A percentile compares a stretch with the other conserved stretches of the same genome.
phyloP scores from a whole-genome alignment of 2,888 invertebrate species.

The Antitype chi region DNA sequence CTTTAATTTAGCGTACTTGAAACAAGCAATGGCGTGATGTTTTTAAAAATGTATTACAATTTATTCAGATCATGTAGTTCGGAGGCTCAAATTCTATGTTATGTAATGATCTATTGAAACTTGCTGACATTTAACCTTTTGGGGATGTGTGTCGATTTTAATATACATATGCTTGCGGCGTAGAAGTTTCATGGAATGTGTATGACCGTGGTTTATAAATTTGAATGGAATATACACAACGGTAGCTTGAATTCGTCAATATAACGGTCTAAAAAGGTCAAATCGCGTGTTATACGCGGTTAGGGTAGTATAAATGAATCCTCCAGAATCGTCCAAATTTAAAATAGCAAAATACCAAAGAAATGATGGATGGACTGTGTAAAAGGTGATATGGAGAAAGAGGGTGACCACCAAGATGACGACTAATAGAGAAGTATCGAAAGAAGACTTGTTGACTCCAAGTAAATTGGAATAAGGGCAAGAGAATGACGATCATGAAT shows the following conservation, averaged over 20 bases:
- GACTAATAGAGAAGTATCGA: not conserved
- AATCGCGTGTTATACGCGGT: not conserved
- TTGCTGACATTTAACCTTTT: not conserved
- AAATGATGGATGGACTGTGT: not conserved
- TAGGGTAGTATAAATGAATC: not conserved
- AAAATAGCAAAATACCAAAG: not conserved
- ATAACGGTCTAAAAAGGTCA: not conserved
- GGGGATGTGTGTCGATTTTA: not conserved
- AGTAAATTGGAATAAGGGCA: not conserved
- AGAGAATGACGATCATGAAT: no score
- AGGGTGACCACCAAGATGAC: not conserved
- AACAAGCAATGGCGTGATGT: not conserved
- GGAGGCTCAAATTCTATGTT: constrained; percentile 16
- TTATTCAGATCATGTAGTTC: constrained; percentile 27
- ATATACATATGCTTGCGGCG: not conserved
- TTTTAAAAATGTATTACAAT: not conserved
- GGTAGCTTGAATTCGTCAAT: not conserved
- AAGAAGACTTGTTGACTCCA: no score
- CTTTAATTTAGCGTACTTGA: not conserved
- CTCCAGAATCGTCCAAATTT: not conserved
- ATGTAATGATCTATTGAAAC: constrained; percentile 32
- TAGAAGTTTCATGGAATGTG: not conserved
- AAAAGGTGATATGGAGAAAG: not conserved
- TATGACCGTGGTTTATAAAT: not conserved
- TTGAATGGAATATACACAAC: not conserved